phyloP scores from a whole-genome alignment of 2,888 invertebrate species.

The Apodemia duryi region DNA sequence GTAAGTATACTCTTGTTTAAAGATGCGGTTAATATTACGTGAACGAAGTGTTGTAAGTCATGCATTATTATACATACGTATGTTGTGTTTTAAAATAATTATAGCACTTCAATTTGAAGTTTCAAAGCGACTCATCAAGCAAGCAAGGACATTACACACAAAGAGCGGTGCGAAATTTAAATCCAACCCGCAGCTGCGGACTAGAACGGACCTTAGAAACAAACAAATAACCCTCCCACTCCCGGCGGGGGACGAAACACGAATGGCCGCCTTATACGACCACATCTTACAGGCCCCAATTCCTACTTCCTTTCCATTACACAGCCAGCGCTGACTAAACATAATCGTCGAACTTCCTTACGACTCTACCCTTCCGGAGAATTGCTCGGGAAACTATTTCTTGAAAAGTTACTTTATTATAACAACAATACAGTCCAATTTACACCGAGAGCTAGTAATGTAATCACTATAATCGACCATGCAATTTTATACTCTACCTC shows the following conservation, averaged over 20 bases:
- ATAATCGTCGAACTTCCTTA: conserved; percentile 79
- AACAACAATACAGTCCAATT: conserved; percentile 41
- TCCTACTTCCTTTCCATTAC: conserved; percentile 77
- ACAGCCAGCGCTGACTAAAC: conserved; percentile 73
- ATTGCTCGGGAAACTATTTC: conserved; percentile 44
- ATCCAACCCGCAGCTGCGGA: conserved; percentile 69
- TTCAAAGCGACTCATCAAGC: conserved; percentile 68
- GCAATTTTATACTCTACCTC: conserved; percentile 25
- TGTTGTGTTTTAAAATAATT: conserved; percentile 40
- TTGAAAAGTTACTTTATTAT: conserved; percentile 49
- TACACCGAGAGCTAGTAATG: conserved; percentile 25
- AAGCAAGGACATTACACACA: conserved; percentile 59
- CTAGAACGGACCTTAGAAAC: conserved; percentile 69
- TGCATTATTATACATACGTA: not conserved
- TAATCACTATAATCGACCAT: conserved; percentile 25
- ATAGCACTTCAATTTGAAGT: conserved; percentile 65
- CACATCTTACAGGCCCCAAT: conserved; percentile 78
- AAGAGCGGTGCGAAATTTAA: conserved; percentile 69
- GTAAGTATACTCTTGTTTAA: no score
- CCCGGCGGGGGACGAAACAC: conserved; percentile 40
- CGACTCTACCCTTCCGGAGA: conserved; percentile 76
- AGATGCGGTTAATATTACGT: no score
- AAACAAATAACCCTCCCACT: conserved; percentile 63
- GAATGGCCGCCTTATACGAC: conserved; percentile 71
- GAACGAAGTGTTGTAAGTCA: no score